Base-by-base conservation (phyloP, 2,113 vertebrate species). In the Vireo altiloquus region DNA sequence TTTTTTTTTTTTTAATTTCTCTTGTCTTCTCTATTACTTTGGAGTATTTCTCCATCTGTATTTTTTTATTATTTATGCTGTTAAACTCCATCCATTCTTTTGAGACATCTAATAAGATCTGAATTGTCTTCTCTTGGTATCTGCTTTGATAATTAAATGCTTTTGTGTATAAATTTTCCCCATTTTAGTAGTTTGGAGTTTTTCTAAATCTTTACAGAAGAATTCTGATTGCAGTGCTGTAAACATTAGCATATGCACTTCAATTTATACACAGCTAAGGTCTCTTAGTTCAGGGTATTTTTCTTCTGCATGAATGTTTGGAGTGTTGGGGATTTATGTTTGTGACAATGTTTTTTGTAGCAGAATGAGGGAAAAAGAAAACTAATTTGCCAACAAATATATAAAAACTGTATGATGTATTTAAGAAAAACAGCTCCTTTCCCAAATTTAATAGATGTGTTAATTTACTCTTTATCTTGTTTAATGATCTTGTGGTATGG, bases 401-500 rank as follows among this genome's bases (percentile, higher is more conserved):
- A 22, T 94, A 2, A 70, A 70, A 87, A 53, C 28, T 46, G 3
- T 42, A 18, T 37, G 33, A 19, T 94, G 21, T 60, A 37, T 84
- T 42, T 84, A 53, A 81, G 75, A 92, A 91, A 91, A 94, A 76
- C 39, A 17, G 16, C 15, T 75, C 35, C 19, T 89, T 56, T 39
- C 49, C 53, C 1, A 57, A 82, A 37, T 89, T 82, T 92, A 84
- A 88, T 91, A 53, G 37, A 87, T 86, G 42, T 0, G 5, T 65
- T 59, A 88, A 82, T 93, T 89, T 92, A 53, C 63, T 94, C 28
- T 96, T 94, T 70, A 87, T 96, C 76, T 74, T 3, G 25, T 88
- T 89, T 90, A 87, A 95, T 96, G 78, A 92, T 94, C 50, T 86
- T 79, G 72, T 92, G 82, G 63, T 93, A 74, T 57, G 60, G 78